phyloP scores from a whole-genome alignment of 2,797 vertebrate genomes.

The Sebastes vulpes region DNA sequence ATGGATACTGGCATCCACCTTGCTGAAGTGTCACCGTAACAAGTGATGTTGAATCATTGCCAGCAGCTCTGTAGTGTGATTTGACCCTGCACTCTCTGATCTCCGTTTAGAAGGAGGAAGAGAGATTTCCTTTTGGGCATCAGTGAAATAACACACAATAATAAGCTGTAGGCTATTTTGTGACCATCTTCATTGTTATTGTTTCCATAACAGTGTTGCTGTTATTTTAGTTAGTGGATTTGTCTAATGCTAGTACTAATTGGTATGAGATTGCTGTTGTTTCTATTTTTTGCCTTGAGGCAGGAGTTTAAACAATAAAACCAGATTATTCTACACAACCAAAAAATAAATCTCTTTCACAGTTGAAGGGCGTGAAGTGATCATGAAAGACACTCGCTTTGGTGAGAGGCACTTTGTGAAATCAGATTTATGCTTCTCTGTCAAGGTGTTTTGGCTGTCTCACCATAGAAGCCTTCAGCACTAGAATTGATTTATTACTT shows the following conservation, averaged over 20 bases:
- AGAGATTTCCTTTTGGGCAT: not conserved
- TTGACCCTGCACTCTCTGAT: slow-evolving; percentile 3
- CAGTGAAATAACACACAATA: not conserved
- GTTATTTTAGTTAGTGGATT: not conserved
- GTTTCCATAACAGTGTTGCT: not conserved
- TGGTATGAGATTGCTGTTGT: not conserved
- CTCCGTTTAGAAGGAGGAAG: not conserved
- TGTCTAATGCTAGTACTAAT: not conserved
- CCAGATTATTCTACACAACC: not conserved
- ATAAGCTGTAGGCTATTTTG: not conserved
- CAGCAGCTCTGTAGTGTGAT: slow-evolving; percentile 1
- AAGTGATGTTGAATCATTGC: slow-evolving; percentile 17
- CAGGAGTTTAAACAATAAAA: not conserved
- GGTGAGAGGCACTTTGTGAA: slow-evolving; percentile 2
- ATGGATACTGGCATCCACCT: not conserved
- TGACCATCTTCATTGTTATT: not conserved
- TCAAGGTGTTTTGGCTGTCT: slow-evolving; percentile 1
- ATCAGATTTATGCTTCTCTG: slow-evolving; percentile 15
- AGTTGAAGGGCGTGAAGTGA: not conserved
- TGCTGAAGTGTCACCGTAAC: slow-evolving; percentile 10
- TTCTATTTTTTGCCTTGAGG: not conserved
- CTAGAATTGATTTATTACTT: slow-evolving; percentile 35
- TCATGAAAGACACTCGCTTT: not conserved
- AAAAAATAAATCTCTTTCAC: not conserved
- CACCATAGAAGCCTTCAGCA: not conserved